Conservation (phyloP, 1,140 invertebrate species). For the Solenopsis fugax region DNA sequence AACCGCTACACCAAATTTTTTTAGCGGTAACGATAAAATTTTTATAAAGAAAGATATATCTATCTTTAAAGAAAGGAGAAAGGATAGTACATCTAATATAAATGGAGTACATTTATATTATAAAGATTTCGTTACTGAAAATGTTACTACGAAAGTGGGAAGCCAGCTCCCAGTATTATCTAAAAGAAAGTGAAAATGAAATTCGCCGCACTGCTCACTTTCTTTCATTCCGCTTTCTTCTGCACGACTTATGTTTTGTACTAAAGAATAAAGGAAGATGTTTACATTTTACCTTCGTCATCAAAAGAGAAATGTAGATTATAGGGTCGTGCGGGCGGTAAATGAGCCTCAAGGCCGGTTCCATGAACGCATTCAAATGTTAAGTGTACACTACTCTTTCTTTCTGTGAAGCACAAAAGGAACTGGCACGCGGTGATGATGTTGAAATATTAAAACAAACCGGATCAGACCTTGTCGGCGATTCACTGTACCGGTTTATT, state of each 20-base stretch:
- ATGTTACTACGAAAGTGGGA: conserved; percentile 19
- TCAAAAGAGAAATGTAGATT: conserved; percentile 62
- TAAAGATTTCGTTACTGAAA: not conserved
- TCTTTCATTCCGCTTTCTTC: conserved; percentile 65
- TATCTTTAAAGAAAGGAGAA: not conserved
- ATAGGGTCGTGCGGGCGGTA: conserved; percentile 29
- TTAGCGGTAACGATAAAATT: not conserved
- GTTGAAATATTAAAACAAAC: conserved; percentile 69
- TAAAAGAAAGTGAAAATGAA: conserved; percentile 60
- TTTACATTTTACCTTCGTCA: conserved; percentile 50
- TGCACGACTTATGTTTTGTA: conserved; percentile 31
- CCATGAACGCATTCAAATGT: conserved; percentile 58
- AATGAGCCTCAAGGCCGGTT: conserved; percentile 57
- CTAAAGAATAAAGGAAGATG: conserved; percentile 20
- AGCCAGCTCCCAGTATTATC: not conserved
- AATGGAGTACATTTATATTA: not conserved
- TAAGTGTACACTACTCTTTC: conserved; percentile 18
- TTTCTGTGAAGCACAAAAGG: conserved; percentile 24
- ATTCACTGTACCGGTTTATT: conserved; percentile 51
- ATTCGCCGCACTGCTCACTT: conserved; percentile 51
- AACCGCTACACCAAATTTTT: conserved; percentile 40
- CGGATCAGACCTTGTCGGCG: conserved; percentile 43
- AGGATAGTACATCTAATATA: not conserved
- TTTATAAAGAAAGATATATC: not conserved
- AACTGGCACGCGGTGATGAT: conserved; percentile 40